phyloP scores from a whole-genome alignment of 1,140 invertebrate genomes.

The Bacillus rossius region DNA sequence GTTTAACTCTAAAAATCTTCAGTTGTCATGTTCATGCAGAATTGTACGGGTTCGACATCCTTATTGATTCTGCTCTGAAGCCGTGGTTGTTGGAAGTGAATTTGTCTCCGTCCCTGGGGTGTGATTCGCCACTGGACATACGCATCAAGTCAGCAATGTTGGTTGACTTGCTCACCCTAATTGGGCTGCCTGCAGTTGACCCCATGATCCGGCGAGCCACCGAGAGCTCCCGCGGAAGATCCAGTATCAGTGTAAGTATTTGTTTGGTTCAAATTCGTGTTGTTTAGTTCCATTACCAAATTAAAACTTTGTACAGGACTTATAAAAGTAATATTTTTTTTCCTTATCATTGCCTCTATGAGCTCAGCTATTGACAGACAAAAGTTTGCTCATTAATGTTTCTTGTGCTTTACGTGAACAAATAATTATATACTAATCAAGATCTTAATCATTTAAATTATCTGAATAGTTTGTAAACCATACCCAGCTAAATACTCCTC shows the following conservation, averaged over 20 bases:
- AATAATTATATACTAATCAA: too few species aligned
- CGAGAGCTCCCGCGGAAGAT: not conserved
- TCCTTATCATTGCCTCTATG: too few species aligned
- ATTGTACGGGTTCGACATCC: conserved; percentile 93
- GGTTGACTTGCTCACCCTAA: conserved; percentile 83
- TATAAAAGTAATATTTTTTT: too few species aligned
- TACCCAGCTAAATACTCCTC: too few species aligned
- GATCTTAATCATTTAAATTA: too few species aligned
- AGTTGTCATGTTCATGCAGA: conserved; percentile 56
- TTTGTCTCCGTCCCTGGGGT: conserved; percentile 87
- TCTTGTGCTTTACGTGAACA: too few species aligned
- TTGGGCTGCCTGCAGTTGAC: conserved; percentile 77
- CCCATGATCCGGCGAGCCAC: conserved; percentile 44
- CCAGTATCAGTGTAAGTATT: not conserved
- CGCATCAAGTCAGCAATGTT: conserved; percentile 89
- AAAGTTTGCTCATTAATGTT: too few species aligned
- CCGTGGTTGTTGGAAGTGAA: conserved; percentile 94
- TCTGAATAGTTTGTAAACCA: too few species aligned
- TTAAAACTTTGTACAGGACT: too few species aligned
- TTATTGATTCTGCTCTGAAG: conserved; percentile 85
- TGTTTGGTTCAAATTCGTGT: not conserved
- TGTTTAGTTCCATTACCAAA: not conserved
- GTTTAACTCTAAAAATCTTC: conserved; percentile 21
- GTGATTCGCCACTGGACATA: conserved; percentile 87
- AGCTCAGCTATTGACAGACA: too few species aligned